Evolutionary conservation across 2,797 vertebrate species (phyloP).

Genomic region (Orestias chungarensis): DNA sequence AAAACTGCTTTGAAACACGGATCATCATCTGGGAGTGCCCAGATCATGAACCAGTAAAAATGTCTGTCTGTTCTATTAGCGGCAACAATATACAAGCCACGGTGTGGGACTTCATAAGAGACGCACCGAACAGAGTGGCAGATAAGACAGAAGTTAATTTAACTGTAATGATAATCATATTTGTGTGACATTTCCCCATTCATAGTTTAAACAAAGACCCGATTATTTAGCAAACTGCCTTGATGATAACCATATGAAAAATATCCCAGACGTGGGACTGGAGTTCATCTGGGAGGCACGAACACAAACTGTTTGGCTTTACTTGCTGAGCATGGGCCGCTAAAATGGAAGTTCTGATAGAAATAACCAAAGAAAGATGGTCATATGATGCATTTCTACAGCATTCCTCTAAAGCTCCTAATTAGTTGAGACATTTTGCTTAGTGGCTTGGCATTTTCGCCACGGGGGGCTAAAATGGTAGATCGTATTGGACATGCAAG

Average conservation of each 20-base stretch:
- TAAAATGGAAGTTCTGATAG: conserved; percentile 12
- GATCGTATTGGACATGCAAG: conserved; percentile 69
- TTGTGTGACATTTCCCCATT: conserved; percentile 20
- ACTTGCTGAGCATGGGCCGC: not conserved
- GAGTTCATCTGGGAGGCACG: conserved; percentile 1
- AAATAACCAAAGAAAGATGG: conserved; percentile 17
- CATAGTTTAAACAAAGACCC: conserved; percentile 22
- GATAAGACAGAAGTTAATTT: conserved; percentile 33
- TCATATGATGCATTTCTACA: conserved; percentile 60
- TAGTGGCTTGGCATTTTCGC: conserved; percentile 72
- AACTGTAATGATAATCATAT: conserved; percentile 35
- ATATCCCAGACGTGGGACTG: conserved; percentile 8
- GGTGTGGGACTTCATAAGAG: conserved; percentile 35
- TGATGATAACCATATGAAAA: conserved; percentile 8
- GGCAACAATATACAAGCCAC: conserved; percentile 45
- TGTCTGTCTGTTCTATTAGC: conserved; percentile 55
- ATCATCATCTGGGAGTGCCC: conserved; percentile 46
- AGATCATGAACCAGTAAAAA: conserved; percentile 42
- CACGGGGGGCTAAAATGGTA: conserved; percentile 71
- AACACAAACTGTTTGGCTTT: not conserved
- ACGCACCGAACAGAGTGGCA: conserved; percentile 28
- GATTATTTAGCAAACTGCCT: conserved; percentile 1
- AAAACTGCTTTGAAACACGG: conserved; percentile 42
- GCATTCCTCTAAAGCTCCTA: conserved; percentile 56
- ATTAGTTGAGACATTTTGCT: conserved; percentile 77